A percentile compares a stretch with the other conserved stretches of the same genome.
Conservation (phyloP, 2,888 invertebrate genomes). For the Agrotis segetum region DNA sequence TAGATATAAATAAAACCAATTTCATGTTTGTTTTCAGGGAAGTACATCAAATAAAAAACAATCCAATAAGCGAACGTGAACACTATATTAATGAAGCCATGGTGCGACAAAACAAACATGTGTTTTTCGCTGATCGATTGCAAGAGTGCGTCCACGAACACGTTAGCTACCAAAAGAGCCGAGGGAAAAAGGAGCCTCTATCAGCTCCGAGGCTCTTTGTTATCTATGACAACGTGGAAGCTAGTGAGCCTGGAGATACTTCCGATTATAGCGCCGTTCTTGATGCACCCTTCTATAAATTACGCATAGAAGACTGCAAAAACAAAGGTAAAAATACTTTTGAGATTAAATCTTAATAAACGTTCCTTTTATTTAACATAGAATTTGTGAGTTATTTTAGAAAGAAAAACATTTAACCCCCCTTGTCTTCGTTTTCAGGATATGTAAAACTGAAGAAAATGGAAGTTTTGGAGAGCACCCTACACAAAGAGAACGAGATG, state of each 20-base stretch:
- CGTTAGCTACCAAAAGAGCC: conserved; percentile 87
- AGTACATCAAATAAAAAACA: conserved; percentile 87
- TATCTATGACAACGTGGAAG: conserved; percentile 94
- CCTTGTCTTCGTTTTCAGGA: conserved; percentile 83
- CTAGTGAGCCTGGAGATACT: conserved; percentile 92
- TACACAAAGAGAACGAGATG: conserved; percentile 76
- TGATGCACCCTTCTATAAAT: conserved; percentile 92
- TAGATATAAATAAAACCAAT: conserved; percentile 33
- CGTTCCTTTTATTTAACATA: not conserved
- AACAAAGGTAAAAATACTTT: conserved; percentile 78
- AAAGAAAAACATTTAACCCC: conserved; percentile 10
- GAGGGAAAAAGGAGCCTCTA: conserved; percentile 88
- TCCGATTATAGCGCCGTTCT: conserved; percentile 91
- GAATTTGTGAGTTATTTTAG: not conserved
- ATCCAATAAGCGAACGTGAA: conserved; percentile 87
- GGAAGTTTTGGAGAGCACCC: conserved; percentile 86
- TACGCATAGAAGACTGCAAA: conserved; percentile 90
- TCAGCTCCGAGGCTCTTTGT: conserved; percentile 92
- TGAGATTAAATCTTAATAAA: not conserved
- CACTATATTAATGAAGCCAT: conserved; percentile 88
- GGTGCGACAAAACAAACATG: conserved; percentile 91
- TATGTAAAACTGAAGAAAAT: conserved; percentile 90
- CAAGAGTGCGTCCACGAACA: conserved; percentile 92
- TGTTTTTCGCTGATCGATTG: conserved; percentile 93
- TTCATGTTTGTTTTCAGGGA: conserved; percentile 86